Evolutionary conservation across 2,797 vertebrate species (phyloP), one percentile per base, ranked within the genome.

Genomic region (Varecia variegata): DNA sequence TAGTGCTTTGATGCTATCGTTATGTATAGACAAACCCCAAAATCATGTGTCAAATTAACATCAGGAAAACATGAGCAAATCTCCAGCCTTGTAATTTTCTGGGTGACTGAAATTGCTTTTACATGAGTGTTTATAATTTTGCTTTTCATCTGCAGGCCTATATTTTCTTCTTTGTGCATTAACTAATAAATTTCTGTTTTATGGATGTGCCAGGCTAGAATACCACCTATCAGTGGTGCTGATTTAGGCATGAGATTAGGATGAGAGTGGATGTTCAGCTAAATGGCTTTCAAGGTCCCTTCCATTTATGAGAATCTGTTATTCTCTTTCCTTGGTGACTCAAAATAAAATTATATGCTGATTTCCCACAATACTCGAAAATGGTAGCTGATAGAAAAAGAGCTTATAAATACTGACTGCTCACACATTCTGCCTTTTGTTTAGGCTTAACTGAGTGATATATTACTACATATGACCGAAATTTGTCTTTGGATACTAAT

Each of bases 11-110:
- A 58, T 77, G 47, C 43, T 89, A 0, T 52, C 25, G 17, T 67
- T 35, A 15, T 7, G 11, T 91, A 43, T 32, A 70, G 54, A 45
- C 65, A 54, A 88, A 88, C 25, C 18, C 32, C 40, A 14, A 85
- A 95, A 71, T 82, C 47, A 52, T 73, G 21, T 71, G 27, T 94
- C 88, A 93, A 47, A 91, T 94, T 83, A 95, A 71, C 18, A 71
- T 67, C 3, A 40, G 81, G 18, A 68, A 94, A 73, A 77, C 80
- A 43, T 0, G 18, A 94, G 45, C 45, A 82, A 23, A 65, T 86
- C 82, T 88, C 62, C 15, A 88, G 40, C 23, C 68, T 88, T 90
- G 27, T 85, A 54, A 86, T 93, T 95, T 94, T 94, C 92, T 97
- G 83, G n/a, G 62, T 86, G 56, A 91, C 81, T 88, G 56, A 89